Evolutionary conservation across 2,113 vertebrate species (phyloP).

Genomic region (Neofelis nebulosa): DNA sequence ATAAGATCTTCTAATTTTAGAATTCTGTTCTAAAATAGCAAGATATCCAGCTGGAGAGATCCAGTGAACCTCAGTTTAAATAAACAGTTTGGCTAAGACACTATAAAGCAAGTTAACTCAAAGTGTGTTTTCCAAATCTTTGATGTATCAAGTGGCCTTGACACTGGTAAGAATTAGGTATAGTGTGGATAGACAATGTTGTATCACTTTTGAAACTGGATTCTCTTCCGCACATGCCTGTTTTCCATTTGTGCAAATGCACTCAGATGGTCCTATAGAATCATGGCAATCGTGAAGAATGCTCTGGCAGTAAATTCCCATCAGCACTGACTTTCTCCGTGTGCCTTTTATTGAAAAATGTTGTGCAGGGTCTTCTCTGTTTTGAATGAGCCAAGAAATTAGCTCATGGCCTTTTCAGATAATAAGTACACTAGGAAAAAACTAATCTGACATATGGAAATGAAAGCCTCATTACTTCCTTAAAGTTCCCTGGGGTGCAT

Average conservation of each 20-base stretch:
- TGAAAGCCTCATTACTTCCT: constrained; percentile 69
- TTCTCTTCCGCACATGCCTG: neutral
- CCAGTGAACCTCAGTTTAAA: constrained; percentile 44
- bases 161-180: neutral
- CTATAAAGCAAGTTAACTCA: constrained; percentile 1
- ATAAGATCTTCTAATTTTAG: constrained; percentile 66
- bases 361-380: constrained; percentile 15
- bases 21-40: constrained; percentile 65
- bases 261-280: neutral
- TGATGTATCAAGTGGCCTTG: neutral
- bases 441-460: constrained; percentile 71
- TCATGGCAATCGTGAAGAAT: neutral
- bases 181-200: neutral
- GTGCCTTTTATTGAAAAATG: constrained; percentile 25
- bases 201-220: neutral
- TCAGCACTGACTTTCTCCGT: neutral
- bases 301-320: neutral
- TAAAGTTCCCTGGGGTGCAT: constrained; percentile 54
- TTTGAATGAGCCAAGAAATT: constrained; percentile 58
- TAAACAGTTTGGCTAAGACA: constrained; percentile 54
- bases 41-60: constrained; percentile 57
- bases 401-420: constrained; percentile 64
- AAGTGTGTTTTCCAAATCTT: constrained; percentile 20
- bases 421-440: constrained; percentile 61
- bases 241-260: neutral